phyloP scores from a whole-genome alignment of 2,888 invertebrate genomes.

The Trichopria drosophilae region DNA sequence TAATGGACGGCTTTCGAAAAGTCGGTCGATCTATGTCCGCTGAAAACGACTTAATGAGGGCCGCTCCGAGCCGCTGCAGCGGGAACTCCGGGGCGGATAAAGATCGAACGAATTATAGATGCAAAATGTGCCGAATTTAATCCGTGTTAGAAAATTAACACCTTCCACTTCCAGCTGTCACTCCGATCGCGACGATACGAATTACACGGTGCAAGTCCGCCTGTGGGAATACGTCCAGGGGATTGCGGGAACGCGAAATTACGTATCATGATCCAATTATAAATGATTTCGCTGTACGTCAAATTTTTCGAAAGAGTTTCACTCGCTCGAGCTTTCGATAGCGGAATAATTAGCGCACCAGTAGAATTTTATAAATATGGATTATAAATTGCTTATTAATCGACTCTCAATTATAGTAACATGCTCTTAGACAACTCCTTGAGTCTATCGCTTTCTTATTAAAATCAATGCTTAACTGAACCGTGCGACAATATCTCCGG shows the following conservation, averaged over 20 bases:
- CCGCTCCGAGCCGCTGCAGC: no score
- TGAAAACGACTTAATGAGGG: slow-evolving; percentile 26
- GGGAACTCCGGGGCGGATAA: slow-evolving; percentile 5
- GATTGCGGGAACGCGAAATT: neutral
- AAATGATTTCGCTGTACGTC: neutral
- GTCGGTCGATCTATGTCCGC: slow-evolving; percentile 3
- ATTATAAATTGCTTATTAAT: no score
- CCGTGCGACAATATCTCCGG: no score
- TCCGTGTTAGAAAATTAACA: slow-evolving; percentile 7
- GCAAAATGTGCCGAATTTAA: slow-evolving; percentile 17
- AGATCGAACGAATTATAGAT: slow-evolving; percentile 9
- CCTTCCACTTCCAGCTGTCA: slow-evolving; percentile 14
- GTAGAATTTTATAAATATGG: no score
- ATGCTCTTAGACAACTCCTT: no score
- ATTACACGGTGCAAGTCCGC: neutral
- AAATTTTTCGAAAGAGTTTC: no score
- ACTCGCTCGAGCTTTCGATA: no score
- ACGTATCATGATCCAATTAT: neutral
- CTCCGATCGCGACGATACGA: neutral
- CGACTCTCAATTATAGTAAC: no score
- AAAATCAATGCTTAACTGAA: no score
- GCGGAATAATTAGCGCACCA: no score
- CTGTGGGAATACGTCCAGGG: neutral
- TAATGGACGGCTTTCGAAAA: slow-evolving; percentile 28
- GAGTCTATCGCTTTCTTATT: no score